phyloP scores from a whole-genome alignment of 1,140 invertebrate genomes.

The Hesperophylax magnus region DNA sequence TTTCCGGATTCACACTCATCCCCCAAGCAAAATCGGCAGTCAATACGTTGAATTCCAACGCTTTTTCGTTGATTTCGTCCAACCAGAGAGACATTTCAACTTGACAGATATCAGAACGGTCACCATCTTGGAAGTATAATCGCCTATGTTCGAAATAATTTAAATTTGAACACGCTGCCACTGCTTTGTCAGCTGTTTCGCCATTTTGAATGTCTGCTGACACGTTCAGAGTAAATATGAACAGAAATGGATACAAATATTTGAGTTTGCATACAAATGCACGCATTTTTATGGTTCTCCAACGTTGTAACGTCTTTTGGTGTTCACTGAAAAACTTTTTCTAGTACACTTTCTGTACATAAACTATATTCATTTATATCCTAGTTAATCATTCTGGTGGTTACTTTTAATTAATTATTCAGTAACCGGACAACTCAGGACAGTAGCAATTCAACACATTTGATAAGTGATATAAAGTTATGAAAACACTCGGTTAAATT shows the following conservation, averaged over 20 bases:
- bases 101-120: neutral
- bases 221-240: neutral
- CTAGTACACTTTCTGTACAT: too few species aligned
- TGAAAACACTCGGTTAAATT: too few species aligned
- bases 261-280: neutral
- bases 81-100: constrained; percentile 38
- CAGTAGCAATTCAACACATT: too few species aligned
- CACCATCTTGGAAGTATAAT: constrained; percentile 21
- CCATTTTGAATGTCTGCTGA: constrained; percentile 1
- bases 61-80: constrained; percentile 44
- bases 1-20: constrained; percentile 36
- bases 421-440: too few species aligned
- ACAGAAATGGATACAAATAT: neutral
- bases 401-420: too few species aligned
- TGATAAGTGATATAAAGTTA: too few species aligned
- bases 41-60: constrained; percentile 45
- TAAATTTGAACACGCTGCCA: neutral
- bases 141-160: neutral
- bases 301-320: neutral
- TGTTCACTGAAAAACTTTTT: neutral
- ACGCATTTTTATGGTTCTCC: neutral
- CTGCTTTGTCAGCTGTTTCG: constrained; percentile 1
- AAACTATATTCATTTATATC: too few species aligned
- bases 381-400: too few species aligned
- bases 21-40: constrained; percentile 51